Evolutionary conservation across 2,113 vertebrate genomes (phyloP).

Genomic region (Daphoenositta chrysoptera): DNA sequence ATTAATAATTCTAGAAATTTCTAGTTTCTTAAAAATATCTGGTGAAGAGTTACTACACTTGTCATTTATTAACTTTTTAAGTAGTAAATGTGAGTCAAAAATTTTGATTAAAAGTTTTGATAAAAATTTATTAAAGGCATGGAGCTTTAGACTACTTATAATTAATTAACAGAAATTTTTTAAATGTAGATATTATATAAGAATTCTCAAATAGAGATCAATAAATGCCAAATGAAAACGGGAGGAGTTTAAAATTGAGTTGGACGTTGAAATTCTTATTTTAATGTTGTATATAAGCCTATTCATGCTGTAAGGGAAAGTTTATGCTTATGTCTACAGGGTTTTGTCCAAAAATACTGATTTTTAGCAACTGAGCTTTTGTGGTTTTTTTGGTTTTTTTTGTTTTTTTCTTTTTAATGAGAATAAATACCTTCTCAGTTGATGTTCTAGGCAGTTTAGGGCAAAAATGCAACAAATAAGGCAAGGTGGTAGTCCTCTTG

Average conservation of each 20-base stretch:
- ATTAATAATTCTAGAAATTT: not conserved
- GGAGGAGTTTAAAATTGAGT: not conserved
- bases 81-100: not conserved
- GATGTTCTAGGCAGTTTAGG: not conserved
- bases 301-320: not conserved
- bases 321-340: not conserved
- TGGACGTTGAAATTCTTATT: not conserved
- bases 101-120: not conserved
- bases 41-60: not conserved
- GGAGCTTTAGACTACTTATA: not conserved
- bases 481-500: not conserved
- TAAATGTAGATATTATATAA: not conserved
- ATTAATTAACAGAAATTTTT: not conserved
- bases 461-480: not conserved
- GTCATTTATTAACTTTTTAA: not conserved
- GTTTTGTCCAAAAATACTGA: not conserved
- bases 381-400: fast-evolving
- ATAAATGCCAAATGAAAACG: not conserved
- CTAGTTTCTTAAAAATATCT: not conserved
- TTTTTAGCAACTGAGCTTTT: not conserved
- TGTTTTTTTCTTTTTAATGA: not conserved
- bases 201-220: not conserved
- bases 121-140: not conserved
- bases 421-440: not conserved
- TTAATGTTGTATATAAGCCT: not conserved